phyloP scores from a whole-genome alignment of 2,888 invertebrate species.

The Caenorhabditis sinica region DNA sequence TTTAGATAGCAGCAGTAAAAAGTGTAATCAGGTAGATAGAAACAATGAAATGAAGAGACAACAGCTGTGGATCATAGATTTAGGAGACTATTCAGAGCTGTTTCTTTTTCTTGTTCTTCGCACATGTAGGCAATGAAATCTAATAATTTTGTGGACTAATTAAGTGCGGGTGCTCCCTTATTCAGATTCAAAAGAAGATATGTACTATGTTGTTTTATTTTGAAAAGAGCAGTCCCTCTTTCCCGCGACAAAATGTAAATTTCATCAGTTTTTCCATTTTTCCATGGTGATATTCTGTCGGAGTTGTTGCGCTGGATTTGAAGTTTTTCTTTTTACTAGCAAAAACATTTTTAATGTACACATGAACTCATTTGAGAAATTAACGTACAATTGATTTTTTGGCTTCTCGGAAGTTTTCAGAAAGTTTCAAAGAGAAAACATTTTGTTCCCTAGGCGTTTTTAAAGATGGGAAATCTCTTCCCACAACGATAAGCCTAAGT shows the following conservation, averaged over 20 bases:
- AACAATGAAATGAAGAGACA: slow-evolving; percentile 28
- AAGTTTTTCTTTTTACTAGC: background rate
- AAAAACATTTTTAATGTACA: background rate
- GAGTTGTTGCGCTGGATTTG: slow-evolving; percentile 1
- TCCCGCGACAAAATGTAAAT: slow-evolving; percentile 7
- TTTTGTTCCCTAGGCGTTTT: no score
- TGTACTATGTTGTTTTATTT: slow-evolving; percentile 18
- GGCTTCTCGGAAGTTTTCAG: no score
- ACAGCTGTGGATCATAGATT: slow-evolving; percentile 12
- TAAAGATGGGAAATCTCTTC: no score
- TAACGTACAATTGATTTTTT: no score
- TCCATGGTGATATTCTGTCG: slow-evolving; percentile 12
- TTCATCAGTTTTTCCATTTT: background rate
- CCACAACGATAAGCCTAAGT: no score
- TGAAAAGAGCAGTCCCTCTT: background rate
- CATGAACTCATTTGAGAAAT: background rate
- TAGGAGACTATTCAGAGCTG: background rate
- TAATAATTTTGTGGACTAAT: slow-evolving; percentile 39
- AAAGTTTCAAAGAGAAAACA: no score
- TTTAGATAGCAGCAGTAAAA: slow-evolving; percentile 29
- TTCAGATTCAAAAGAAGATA: background rate
- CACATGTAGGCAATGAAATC: slow-evolving; percentile 31
- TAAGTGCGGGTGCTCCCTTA: slow-evolving; percentile 27
- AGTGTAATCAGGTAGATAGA: slow-evolving; percentile 43
- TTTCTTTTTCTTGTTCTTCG: background rate